Evolutionary conservation across 2,797 vertebrate genomes (phyloP).

Genomic region (Sorex maritimensis): DNA sequence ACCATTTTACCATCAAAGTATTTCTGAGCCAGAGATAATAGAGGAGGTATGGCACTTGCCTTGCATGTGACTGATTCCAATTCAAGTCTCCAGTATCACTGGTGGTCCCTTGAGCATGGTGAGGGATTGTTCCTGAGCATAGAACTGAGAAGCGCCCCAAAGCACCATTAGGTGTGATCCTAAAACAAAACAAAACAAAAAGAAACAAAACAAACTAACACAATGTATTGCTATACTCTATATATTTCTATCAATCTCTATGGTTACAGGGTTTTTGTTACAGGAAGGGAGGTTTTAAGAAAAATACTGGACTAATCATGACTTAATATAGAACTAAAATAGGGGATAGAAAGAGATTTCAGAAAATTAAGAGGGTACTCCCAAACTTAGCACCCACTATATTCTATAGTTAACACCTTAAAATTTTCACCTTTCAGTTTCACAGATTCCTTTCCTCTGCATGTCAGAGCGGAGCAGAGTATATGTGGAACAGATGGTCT

Average conservation of each 20-base stretch:
- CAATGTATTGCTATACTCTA: neutral
- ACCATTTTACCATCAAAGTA: neutral
- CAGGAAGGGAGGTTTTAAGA: neutral
- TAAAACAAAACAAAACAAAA: no score
- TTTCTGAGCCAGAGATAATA: no score
- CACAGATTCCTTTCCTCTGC: conserved; percentile 67
- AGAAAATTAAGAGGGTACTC: neutral
- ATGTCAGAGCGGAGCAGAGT: conserved; percentile 76
- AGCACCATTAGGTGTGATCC: no score
- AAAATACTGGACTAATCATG: conserved; percentile 20
- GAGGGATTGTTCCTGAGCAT: no score
- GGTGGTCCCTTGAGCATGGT: no score
- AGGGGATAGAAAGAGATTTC: neutral
- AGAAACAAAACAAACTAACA: no score
- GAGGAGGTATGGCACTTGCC: no score
- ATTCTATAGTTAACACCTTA: conserved; percentile 63
- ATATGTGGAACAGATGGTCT: conserved; percentile 76
- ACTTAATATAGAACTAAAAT: neutral
- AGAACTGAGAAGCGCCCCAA: no score
- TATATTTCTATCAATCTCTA: neutral
- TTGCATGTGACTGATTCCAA: no score
- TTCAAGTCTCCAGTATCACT: no score
- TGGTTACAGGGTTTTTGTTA: neutral
- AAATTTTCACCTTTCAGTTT: conserved; percentile 61
- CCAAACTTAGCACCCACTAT: neutral